phyloP scores from a whole-genome alignment of 2,797 vertebrate species.

The Pantherophis vulpinus region DNA sequence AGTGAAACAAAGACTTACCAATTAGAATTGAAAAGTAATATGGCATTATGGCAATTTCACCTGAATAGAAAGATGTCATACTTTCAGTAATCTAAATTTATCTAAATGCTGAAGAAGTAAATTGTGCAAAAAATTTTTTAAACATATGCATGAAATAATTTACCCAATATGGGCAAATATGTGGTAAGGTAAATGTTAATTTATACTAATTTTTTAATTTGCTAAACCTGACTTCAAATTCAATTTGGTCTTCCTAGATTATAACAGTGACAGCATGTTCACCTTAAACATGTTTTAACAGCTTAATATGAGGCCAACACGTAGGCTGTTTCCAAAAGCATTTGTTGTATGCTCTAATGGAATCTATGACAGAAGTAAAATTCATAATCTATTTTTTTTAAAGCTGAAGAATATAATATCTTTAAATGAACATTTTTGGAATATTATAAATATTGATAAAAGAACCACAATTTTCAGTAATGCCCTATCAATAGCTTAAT shows the following conservation, averaged over 20 bases:
- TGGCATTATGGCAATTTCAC: not conserved
- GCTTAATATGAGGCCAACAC: not conserved
- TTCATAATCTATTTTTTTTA: not conserved
- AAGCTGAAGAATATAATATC: not conserved
- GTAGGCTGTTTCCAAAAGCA: not conserved
- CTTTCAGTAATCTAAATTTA: not conserved
- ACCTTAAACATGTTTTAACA: not conserved
- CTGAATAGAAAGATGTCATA: not conserved
- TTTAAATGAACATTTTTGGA: not conserved
- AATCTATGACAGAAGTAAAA: not conserved
- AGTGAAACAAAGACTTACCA: not conserved
- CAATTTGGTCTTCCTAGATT: not conserved
- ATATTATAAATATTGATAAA: not conserved
- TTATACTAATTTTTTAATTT: not conserved
- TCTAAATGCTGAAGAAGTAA: not conserved
- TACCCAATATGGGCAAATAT: not conserved
- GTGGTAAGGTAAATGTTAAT: not conserved
- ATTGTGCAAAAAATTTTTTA: not conserved
- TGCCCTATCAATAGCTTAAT: not conserved
- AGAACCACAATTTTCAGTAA: not conserved
- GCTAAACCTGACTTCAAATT: not conserved
- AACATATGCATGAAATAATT: not conserved
- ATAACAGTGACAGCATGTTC: not conserved
- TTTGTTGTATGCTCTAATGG: not conserved
- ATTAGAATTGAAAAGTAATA: not conserved